Percentiles rank a stretch among this genome's conserved stretches.
Conservation (phyloP, 2,888 invertebrate genomes). For the Chesias legatella region DNA sequence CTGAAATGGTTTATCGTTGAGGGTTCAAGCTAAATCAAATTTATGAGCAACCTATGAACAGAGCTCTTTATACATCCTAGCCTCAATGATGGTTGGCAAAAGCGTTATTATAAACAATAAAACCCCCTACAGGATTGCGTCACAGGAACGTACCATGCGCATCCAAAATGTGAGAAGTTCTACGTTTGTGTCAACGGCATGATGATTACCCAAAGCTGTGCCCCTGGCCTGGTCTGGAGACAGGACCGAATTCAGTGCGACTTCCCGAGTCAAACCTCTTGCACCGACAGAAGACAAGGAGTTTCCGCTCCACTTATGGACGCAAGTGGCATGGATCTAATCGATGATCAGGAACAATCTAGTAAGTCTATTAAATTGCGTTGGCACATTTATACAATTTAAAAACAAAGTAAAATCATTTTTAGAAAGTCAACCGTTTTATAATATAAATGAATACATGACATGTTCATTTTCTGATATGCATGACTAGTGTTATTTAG, state of each 20-base stretch:
- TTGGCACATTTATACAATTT: too few relatives aligned
- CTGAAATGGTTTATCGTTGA: too few relatives aligned
- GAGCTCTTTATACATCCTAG: too few relatives aligned
- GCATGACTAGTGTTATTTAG: too few relatives aligned
- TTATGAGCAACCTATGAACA: too few relatives aligned
- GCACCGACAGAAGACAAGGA: constrained; percentile 64
- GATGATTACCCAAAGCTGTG: constrained; percentile 86
- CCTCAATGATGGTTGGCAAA: too few relatives aligned
- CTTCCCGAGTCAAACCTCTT: constrained; percentile 85
- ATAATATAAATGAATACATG: too few relatives aligned
- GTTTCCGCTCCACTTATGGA: constrained; percentile 46
- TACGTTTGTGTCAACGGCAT: constrained; percentile 88
- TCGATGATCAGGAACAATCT: constrained; percentile 38
- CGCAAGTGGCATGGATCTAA: constrained; percentile 38
- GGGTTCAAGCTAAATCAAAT: too few relatives aligned
- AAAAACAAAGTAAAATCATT: too few relatives aligned
- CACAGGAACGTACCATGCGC: constrained; percentile 88
- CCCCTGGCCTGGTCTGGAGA: constrained; percentile 88
- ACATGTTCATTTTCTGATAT: too few relatives aligned
- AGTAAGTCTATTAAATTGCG: constrained; percentile 21
- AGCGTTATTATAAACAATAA: too few relatives aligned
- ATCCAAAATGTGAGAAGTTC: constrained; percentile 86
- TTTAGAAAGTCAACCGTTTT: too few relatives aligned
- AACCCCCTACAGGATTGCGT: constrained; percentile 69
- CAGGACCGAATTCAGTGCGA: constrained; percentile 85